A percentile compares a stretch with the other conserved stretches of the same genome.
Conservation (phyloP, 2,888 invertebrate species). For the Eupithecia subfuscata region DNA sequence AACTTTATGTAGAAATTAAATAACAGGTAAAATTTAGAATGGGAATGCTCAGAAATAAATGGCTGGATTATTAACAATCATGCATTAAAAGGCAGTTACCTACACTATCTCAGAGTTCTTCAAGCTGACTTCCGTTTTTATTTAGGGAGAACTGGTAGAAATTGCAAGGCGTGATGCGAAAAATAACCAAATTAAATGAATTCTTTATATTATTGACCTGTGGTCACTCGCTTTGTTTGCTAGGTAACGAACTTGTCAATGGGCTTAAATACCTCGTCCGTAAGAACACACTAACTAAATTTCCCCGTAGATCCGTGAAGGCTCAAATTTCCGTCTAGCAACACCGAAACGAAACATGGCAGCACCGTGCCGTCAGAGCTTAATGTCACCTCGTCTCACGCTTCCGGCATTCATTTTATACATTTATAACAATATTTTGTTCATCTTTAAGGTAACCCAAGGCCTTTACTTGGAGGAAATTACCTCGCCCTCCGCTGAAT, state of each 20-base stretch:
- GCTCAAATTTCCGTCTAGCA: slow-evolving; percentile 9
- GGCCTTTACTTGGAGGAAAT: slow-evolving; percentile 65
- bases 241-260: not conserved
- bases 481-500: slow-evolving; percentile 53
- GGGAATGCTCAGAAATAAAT: not conserved
- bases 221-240: not conserved
- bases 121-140: too few relatives aligned
- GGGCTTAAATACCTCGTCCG: not conserved
- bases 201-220: not conserved
- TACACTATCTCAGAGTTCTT: too few relatives aligned
- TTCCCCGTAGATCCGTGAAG: not conserved
- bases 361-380: slow-evolving; percentile 49
- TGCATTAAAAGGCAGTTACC: too few relatives aligned
- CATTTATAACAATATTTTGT: slow-evolving; percentile 69
- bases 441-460: slow-evolving; percentile 58
- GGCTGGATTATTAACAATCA: not conserved
- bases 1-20: not conserved
- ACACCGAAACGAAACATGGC: slow-evolving; percentile 26
- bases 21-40: not conserved
- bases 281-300: not conserved
- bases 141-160: too few relatives aligned
- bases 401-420: slow-evolving; percentile 49
- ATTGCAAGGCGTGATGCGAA: not conserved
- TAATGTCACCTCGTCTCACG: slow-evolving; percentile 53
- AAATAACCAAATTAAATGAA: too few relatives aligned